These are phyloP conservation scores for Platycnemis pennipes DNA, from an alignment of 2,888 invertebrate genomes.

Conservation along the genomic window DNA sequence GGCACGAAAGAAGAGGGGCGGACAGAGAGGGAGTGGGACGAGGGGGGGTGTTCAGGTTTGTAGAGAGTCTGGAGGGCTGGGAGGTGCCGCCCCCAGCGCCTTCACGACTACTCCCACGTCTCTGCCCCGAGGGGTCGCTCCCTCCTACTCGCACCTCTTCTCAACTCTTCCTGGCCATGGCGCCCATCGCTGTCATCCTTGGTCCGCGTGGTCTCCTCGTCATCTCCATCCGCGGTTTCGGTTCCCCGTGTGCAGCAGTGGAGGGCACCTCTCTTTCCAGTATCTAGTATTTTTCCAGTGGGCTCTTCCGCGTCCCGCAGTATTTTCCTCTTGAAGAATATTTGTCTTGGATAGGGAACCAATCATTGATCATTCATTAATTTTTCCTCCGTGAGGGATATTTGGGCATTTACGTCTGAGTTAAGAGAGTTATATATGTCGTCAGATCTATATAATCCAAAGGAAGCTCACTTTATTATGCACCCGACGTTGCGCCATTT, in stretches of 20 bases:
- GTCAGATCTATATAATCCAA: too few species aligned
- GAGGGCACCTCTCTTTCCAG: not conserved
- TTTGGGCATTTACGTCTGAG: too few species aligned
- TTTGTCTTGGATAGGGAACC: too few species aligned
- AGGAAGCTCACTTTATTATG: too few species aligned
- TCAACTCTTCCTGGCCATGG: not conserved
- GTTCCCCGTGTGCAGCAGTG: not conserved
- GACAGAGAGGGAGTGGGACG: not conserved
- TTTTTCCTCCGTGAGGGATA: too few species aligned
- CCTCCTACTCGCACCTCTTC: not conserved
- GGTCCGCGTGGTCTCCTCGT: not conserved
- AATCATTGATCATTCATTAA: too few species aligned
- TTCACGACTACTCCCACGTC: not conserved
- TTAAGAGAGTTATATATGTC: too few species aligned
- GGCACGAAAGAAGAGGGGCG: not conserved
- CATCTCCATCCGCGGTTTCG: not conserved
- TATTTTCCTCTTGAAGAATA: not conserved
- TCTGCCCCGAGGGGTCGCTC: not conserved
- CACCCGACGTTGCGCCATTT: too few species aligned
- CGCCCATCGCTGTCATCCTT: not conserved
- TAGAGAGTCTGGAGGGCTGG: not conserved
- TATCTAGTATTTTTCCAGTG: not conserved
- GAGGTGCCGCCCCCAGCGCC: conserved; percentile 9
- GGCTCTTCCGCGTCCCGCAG: not conserved
- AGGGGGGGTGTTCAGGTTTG: not conserved